Evolutionary conservation across 2,888 invertebrate species (phyloP).

Genomic region (Prosapia bicincta): DNA sequence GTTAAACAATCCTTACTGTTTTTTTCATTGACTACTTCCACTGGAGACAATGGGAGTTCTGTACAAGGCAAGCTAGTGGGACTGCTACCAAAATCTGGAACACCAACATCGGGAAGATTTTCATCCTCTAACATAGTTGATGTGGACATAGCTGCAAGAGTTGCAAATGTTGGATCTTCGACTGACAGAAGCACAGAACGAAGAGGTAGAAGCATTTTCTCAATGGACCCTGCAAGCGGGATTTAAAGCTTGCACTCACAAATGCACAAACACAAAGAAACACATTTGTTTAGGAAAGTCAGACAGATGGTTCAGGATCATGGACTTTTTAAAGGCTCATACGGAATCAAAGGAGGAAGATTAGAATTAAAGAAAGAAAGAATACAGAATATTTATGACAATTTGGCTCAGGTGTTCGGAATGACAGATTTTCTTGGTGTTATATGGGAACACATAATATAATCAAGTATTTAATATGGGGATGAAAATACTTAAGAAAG

Average conservation of each 20-base stretch:
- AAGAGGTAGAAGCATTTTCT: slow-evolving; percentile 39
- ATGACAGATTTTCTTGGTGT: too few species aligned
- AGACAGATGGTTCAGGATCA: too few species aligned
- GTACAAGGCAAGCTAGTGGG: background rate
- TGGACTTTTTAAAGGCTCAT: too few species aligned
- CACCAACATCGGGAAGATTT: slow-evolving; percentile 66
- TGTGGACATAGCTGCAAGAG: slow-evolving; percentile 61
- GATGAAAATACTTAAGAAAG: too few species aligned
- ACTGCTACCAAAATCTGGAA: slow-evolving; percentile 20
- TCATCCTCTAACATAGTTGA: slow-evolving; percentile 74
- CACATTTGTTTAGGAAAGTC: background rate
- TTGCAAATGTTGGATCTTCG: slow-evolving; percentile 72
- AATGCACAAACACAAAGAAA: background rate
- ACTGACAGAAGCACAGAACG: slow-evolving; percentile 59
- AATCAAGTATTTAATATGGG: too few species aligned
- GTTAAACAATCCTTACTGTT: slow-evolving; percentile 12
- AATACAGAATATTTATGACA: too few species aligned
- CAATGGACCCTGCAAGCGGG: slow-evolving; percentile 23
- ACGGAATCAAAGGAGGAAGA: too few species aligned
- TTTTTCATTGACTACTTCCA: slow-evolving; percentile 9
- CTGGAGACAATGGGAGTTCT: slow-evolving; percentile 2
- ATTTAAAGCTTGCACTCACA: background rate
- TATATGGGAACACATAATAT: too few species aligned
- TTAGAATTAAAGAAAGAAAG: too few species aligned
- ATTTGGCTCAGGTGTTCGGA: too few species aligned